Percentiles rank a stretch among this genome's conserved stretches.
Conservation (phyloP, 2,113 vertebrate species). For the Poecile atricapillus region DNA sequence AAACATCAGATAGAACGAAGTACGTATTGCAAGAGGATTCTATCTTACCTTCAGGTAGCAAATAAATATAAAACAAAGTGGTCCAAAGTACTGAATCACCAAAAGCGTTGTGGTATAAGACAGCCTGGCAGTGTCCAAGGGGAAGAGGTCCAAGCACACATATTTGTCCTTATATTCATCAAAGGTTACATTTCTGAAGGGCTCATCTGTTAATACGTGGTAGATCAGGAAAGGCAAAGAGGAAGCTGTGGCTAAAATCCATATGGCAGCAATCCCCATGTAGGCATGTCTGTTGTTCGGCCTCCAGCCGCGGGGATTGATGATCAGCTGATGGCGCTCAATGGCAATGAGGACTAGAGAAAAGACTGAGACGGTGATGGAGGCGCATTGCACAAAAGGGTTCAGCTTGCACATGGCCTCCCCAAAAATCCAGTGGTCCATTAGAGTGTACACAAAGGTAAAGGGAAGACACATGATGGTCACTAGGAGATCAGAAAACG, state of each 20-base stretch:
- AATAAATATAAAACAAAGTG: constrained; percentile 86
- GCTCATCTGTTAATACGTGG: constrained; percentile 79
- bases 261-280: constrained; percentile 80
- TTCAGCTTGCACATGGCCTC: constrained; percentile 86
- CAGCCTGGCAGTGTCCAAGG: constrained; percentile 77
- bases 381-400: constrained; percentile 84
- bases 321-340: constrained; percentile 86
- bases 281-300: constrained; percentile 84
- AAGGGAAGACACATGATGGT: constrained; percentile 87
- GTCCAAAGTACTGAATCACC: constrained; percentile 84
- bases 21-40: not conserved
- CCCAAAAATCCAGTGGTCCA: constrained; percentile 91
- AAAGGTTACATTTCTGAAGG: constrained; percentile 77
- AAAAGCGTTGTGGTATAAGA: constrained; percentile 83
- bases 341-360: constrained; percentile 86
- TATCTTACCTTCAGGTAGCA: constrained; percentile 88
- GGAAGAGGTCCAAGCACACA: constrained; percentile 84
- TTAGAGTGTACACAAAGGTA: constrained; percentile 86
- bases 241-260: constrained; percentile 78
- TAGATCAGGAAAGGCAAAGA: constrained; percentile 84
- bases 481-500: constrained; percentile 84
- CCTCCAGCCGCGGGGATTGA: constrained; percentile 86
- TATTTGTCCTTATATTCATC: constrained; percentile 83
- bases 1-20: not conserved
- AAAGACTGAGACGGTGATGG: constrained; percentile 85